Conservation (phyloP, 2,797 vertebrate species). For the Philypnodon macrostomus region DNA sequence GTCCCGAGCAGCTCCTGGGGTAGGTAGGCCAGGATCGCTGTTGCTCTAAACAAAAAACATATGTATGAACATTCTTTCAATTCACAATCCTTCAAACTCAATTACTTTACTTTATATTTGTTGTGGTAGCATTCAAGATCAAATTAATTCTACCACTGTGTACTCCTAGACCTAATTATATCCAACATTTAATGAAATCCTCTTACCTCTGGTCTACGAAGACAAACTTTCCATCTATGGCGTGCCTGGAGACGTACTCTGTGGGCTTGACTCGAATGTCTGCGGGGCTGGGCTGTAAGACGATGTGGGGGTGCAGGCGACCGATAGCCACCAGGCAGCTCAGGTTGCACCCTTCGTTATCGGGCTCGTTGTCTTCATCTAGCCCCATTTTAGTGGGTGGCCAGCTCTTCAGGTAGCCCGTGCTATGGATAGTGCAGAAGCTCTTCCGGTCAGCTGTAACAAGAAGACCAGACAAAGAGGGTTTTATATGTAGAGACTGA, state of each 20-base stretch:
- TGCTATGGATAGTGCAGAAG: constrained; percentile 99
- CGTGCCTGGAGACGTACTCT: constrained; percentile 94
- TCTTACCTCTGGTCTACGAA: constrained; percentile 98
- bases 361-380: constrained; percentile 93
- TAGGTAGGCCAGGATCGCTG: constrained; percentile 94
- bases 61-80: too few relatives aligned
- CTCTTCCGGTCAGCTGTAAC: constrained; percentile 92
- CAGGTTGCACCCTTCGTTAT: constrained; percentile 96
- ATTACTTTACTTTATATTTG: too few relatives aligned
- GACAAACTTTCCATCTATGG: constrained; percentile 97
- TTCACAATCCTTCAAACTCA: too few relatives aligned
- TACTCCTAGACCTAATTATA: too few relatives aligned
- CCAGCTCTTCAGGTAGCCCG: constrained; percentile 98
- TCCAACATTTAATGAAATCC: too few relatives aligned
- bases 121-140: too few relatives aligned
- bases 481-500: not conserved
- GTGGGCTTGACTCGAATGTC: constrained; percentile 96
- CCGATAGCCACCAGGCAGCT: constrained; percentile 98
- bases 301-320: constrained; percentile 90
- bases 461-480: not conserved
- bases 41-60: constrained; percentile 79
- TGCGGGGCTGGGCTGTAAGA: constrained; percentile 86
- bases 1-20: constrained; percentile 98
- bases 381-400: constrained; percentile 97
- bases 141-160: too few relatives aligned